Evolutionary conservation across 2,888 invertebrate species (phyloP).

Genomic region (Iphiclides podalirius): DNA sequence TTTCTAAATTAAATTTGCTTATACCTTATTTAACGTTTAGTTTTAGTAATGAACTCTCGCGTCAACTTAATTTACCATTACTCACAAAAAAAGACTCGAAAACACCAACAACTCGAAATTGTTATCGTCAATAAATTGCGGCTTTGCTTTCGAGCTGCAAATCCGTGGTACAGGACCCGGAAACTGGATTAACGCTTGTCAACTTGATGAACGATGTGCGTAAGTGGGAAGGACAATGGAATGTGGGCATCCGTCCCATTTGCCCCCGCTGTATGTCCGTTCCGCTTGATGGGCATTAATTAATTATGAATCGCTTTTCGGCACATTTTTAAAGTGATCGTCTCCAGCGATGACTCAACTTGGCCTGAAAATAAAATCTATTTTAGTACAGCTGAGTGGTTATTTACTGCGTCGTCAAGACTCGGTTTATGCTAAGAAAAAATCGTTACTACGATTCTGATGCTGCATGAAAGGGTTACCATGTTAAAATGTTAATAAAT

Average conservation of each 20-base stretch:
- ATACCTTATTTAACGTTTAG: no score
- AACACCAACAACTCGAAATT: slow-evolving; percentile 2
- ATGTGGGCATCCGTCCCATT: slow-evolving; percentile 70
- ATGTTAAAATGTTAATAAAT: no score
- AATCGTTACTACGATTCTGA: no score
- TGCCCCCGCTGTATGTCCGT: slow-evolving; percentile 52
- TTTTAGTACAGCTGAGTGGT: neutral
- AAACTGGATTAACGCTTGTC: slow-evolving; percentile 79
- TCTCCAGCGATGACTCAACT: neutral
- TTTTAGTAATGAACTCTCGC: no score
- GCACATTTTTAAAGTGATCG: slow-evolving; percentile 22
- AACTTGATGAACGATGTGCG: slow-evolving; percentile 77
- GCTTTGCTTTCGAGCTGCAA: slow-evolving; percentile 27
- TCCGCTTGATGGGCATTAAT: slow-evolving; percentile 59
- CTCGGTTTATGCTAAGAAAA: no score
- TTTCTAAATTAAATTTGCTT: no score
- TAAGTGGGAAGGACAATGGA: slow-evolving; percentile 76
- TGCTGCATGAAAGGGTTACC: no score
- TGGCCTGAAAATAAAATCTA: neutral
- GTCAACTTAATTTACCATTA: no score
- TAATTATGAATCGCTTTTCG: slow-evolving; percentile 61
- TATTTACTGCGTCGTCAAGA: no score
- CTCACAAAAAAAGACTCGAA: no score
- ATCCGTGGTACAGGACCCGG: slow-evolving; percentile 55
- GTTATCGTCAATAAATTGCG: neutral